Conservation (phyloP, 2,888 invertebrate genomes). For the Hydrotaea cyrtoneurina region DNA sequence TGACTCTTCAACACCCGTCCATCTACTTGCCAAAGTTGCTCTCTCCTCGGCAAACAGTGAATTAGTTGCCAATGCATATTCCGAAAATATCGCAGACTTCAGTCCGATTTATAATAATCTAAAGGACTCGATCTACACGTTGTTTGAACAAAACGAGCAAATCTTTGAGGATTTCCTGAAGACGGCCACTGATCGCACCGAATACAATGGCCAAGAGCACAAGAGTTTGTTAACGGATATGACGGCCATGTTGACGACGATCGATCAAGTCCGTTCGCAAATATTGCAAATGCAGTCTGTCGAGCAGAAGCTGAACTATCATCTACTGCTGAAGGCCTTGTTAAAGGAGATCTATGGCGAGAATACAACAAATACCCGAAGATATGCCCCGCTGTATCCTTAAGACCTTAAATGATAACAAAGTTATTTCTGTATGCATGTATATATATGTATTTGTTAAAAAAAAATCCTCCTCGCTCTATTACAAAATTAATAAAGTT, state of each 20-base stretch:
- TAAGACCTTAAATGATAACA: background rate
- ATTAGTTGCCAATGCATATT: background rate
- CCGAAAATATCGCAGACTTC: background rate
- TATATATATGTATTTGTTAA: too few species aligned
- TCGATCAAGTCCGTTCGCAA: constrained; percentile 33
- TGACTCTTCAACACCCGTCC: background rate
- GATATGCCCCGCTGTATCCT: background rate
- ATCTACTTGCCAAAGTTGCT: background rate
- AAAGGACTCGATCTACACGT: background rate
- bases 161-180: background rate
- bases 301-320: constrained; percentile 33
- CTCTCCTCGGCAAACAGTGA: background rate
- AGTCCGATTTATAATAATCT: background rate
- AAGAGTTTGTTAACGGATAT: constrained; percentile 44
- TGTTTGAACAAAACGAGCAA: background rate
- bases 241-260: background rate
- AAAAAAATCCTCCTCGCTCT: too few species aligned
- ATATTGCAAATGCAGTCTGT: constrained; percentile 40
- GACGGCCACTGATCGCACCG: background rate
- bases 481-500: too few species aligned
- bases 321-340: constrained; percentile 27
- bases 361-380: background rate
- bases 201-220: background rate
- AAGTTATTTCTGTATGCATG: too few species aligned
- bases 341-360: constrained; percentile 14